These are phyloP conservation scores for Apistogramma diplotaenia DNA, from an alignment of 2,113 vertebrate species.

Conservation along the genomic window DNA sequence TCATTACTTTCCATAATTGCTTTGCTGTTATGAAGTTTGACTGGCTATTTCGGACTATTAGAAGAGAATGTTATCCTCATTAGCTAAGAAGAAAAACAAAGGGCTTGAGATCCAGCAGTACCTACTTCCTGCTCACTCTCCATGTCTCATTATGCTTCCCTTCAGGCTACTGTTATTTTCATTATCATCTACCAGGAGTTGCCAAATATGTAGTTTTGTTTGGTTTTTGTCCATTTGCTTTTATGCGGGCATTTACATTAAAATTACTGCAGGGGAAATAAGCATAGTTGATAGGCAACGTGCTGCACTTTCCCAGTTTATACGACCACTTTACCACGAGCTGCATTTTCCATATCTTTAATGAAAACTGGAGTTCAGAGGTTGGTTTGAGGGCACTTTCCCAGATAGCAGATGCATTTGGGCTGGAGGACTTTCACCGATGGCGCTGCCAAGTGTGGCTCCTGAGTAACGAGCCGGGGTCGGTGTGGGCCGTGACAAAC, in stretches of 20 bases:
- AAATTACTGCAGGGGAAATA: conserved; percentile 20
- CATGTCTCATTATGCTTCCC: conserved; percentile 21
- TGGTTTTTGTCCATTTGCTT: conserved; percentile 23
- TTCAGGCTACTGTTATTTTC: conserved; percentile 9
- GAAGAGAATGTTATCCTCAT: conserved; percentile 54
- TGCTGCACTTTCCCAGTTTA: conserved; percentile 49
- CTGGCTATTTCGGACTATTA: conserved; percentile 46
- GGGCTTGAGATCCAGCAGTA: conserved; percentile 67
- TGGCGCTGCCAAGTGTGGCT: too few relatives aligned
- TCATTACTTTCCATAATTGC: conserved; percentile 27
- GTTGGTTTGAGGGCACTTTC: conserved; percentile 22
- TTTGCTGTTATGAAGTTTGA: conserved; percentile 41
- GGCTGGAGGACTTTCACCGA: not conserved
- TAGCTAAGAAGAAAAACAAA: conserved; percentile 59
- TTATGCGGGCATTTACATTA: conserved; percentile 50
- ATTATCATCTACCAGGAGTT: conserved; percentile 56
- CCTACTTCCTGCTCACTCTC: conserved; percentile 32
- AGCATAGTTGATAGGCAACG: conserved; percentile 18
- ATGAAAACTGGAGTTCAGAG: conserved; percentile 19
- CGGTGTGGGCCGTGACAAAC: not conserved
- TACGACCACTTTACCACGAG: conserved; percentile 45
- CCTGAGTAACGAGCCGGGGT: too few relatives aligned
- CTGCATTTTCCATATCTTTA: conserved; percentile 63
- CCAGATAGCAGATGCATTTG: not conserved
- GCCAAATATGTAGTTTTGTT: conserved; percentile 58